These are phyloP conservation scores for Drosophila lowei DNA, from an alignment of 1,140 invertebrate genomes.

Conservation along the genomic window DNA sequence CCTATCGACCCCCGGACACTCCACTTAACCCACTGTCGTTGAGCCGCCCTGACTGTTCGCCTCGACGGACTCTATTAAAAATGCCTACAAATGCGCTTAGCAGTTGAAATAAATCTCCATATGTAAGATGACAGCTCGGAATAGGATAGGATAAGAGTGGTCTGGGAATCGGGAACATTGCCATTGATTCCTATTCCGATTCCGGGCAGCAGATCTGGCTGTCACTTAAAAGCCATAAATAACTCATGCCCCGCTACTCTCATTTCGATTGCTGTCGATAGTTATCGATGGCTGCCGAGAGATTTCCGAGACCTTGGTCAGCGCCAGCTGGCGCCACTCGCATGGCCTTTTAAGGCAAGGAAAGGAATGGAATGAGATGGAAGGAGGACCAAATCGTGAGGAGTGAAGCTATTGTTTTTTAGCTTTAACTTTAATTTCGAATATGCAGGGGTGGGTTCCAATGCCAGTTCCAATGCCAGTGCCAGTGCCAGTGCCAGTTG, in stretches of 20 bases:
- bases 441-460: too few species aligned
- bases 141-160: not conserved
- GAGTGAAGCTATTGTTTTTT: too few species aligned
- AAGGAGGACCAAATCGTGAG: not conserved
- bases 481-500: slow-evolving; percentile 26
- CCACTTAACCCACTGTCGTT: slow-evolving; percentile 57
- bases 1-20: slow-evolving; percentile 12
- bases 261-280: slow-evolving; percentile 71
- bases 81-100: slow-evolving; percentile 76
- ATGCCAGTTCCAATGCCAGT: not conserved
- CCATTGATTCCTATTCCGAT: not conserved
- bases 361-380: slow-evolving; percentile 5
- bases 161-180: not conserved
- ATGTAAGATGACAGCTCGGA: slow-evolving; percentile 66
- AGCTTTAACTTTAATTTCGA: too few species aligned
- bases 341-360: slow-evolving; percentile 21
- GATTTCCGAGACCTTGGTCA: not conserved
- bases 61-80: slow-evolving; percentile 70
- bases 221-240: slow-evolving; percentile 77
- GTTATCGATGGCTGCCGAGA: slow-evolving; percentile 50
- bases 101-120: slow-evolving; percentile 74
- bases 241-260: slow-evolving; percentile 65
- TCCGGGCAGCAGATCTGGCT: slow-evolving; percentile 43
- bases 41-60: slow-evolving; percentile 7
- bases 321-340: slow-evolving; percentile 65